These are phyloP conservation scores for Lithobates sylvaticus DNA, from an alignment of 2,797 vertebrate species.

Conservation along the genomic window DNA sequence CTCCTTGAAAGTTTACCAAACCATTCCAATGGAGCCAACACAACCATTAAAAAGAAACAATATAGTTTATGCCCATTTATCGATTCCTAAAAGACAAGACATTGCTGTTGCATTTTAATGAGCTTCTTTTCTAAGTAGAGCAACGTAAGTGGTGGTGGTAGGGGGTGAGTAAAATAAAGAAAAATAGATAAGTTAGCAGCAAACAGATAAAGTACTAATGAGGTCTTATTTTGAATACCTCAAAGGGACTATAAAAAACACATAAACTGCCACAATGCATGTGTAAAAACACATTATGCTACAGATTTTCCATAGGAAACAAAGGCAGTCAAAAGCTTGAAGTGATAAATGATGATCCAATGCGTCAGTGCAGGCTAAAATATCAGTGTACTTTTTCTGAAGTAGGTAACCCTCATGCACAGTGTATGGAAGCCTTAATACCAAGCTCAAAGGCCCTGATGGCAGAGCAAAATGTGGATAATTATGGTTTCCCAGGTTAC, in stretches of 20 bases:
- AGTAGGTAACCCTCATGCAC: too few relatives aligned
- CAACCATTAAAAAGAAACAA: conserved; percentile 45
- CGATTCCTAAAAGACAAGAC: conserved; percentile 48
- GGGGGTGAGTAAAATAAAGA: not conserved
- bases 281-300: conserved; percentile 75
- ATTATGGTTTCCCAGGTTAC: too few relatives aligned
- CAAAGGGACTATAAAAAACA: conserved; percentile 78
- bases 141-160: not conserved
- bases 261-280: conserved; percentile 75
- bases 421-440: too few relatives aligned
- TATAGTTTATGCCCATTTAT: conserved; percentile 49
- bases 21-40: conserved; percentile 29
- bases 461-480: too few relatives aligned
- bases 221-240: conserved; percentile 79
- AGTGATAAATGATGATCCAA: conserved; percentile 2
- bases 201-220: conserved; percentile 82
- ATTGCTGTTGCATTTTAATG: conserved; percentile 49
- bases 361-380: too few relatives aligned
- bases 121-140: conserved; percentile 36
- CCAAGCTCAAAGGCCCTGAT: too few relatives aligned
- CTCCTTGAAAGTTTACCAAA: conserved; percentile 29
- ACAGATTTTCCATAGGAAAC: conserved; percentile 71
- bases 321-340: conserved; percentile 67
- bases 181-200: conserved; percentile 72
- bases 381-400: too few relatives aligned